Evolutionary conservation across 2,888 invertebrate genomes (phyloP), one percentile per base, ranked within the genome.

Genomic region (Zaprionus lineosus): DNA sequence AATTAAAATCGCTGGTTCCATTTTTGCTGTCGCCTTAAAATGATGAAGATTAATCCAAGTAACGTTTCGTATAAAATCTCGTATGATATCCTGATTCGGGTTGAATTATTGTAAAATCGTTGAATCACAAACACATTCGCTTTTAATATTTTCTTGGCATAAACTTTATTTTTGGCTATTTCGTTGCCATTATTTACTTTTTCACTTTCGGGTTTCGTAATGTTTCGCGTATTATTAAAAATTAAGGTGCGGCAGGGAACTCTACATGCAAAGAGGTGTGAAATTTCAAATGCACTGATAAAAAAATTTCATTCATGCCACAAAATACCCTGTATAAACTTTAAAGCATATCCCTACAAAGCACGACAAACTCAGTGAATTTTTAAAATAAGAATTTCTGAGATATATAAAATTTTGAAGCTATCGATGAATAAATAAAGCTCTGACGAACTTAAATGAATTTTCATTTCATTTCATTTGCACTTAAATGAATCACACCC

Each of bases 1-100:
- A 68, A 82, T 78, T 84, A 82, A 86, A 82, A 82, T 82, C 47
- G 82, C 64, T 37, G 82, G 73, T 64, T 82, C 82, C 82, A 82
- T 82, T 43, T 58, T 84, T 50, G 56, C n/a, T n/a, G n/a, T n/a
- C n/a, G n/a, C n/a, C n/a, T n/a, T n/a, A n/a, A n/a, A n/a, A n/a
- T n/a, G n/a, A n/a, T n/a, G n/a, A n/a, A n/a, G 29, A 29, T 19
- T 37, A 44, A 60, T 84, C 60, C 77, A 50, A 58, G 60, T 29
- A 41, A 61, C 50, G 70, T 70, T 58, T 70, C 53, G 63, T 57
- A 60, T 41, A 41, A 43, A 31, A 21, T 8, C 37, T 51, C 29
- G 11, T 59, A n/a, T 36, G 48, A 14, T 24, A 36, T 48, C 0
- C 19, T 14, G 34, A 29, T 64, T 48, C n/a, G n/a, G n/a, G n/a